Conservation (phyloP, 1,140 invertebrate species). For the Dinoponera quadriceps region DNA sequence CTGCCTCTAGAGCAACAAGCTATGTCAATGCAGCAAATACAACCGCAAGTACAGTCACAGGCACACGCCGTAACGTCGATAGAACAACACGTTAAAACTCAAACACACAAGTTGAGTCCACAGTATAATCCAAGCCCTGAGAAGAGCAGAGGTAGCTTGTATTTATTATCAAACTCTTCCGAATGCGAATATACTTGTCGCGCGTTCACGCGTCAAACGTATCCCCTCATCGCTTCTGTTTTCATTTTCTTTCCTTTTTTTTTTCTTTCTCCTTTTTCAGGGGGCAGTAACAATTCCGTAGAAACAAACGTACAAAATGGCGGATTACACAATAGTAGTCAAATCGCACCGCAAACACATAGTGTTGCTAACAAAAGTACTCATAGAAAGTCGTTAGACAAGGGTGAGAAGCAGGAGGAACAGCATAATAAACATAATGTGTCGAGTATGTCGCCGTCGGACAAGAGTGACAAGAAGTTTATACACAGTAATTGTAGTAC, state of each 20-base stretch:
- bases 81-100: conserved; percentile 83
- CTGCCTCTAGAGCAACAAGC: conserved; percentile 91
- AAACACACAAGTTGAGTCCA: conserved; percentile 83
- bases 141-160: conserved; percentile 86
- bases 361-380: conserved; percentile 83
- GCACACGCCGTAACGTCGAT: conserved; percentile 75
- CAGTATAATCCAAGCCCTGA: conserved; percentile 86
- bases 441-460: conserved; percentile 79
- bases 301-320: conserved; percentile 85
- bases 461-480: conserved; percentile 85
- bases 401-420: conserved; percentile 84
- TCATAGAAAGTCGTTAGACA: conserved; percentile 86
- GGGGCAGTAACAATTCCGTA: conserved; percentile 75
- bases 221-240: neutral
- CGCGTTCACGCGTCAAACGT: neutral
- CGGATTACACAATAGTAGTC: conserved; percentile 80
- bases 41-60: conserved; percentile 80
- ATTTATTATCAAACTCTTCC: conserved; percentile 77
- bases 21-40: conserved; percentile 86
- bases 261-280: too few species aligned
- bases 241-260: conserved; percentile 8
- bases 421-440: conserved; percentile 81
- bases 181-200: conserved; percentile 1
- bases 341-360: conserved; percentile 78
- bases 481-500: conserved; percentile 85